Conservation (phyloP, 1,140 invertebrate species). For the Aplysia californica region DNA sequence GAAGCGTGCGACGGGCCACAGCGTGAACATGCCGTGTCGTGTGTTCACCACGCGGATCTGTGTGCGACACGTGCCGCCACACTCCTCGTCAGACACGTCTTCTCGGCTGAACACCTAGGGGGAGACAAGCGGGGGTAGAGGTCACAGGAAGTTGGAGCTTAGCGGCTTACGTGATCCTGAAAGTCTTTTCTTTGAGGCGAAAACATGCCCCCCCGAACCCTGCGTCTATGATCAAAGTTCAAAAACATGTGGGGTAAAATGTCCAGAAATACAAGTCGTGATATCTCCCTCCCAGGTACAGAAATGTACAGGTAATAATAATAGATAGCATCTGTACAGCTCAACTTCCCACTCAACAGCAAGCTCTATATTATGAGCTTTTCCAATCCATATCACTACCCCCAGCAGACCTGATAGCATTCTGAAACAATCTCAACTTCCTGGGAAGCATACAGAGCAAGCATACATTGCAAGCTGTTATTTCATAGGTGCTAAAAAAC, state of each 20-base stretch:
- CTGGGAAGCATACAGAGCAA: neutral
- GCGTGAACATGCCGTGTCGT: constrained; percentile 54
- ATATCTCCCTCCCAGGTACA: neutral
- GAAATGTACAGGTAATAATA: neutral
- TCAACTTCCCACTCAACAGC: too few relatives aligned
- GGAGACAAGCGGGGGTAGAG: neutral
- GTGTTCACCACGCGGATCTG: constrained; percentile 60
- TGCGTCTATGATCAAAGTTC: neutral
- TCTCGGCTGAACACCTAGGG: constrained; percentile 58
- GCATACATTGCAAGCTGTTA: neutral
- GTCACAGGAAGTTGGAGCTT: too few relatives aligned
- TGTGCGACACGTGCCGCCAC: neutral
- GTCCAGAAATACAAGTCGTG: neutral
- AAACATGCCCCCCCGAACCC: neutral
- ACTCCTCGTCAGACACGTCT: constrained; percentile 50
- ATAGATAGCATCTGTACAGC: neutral
- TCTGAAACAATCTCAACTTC: too few relatives aligned
- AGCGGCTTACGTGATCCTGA: too few relatives aligned
- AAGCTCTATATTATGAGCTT: neutral
- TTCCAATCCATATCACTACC: neutral
- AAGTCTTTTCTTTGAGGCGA: neutral
- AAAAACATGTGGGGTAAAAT: neutral
- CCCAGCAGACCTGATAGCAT: too few relatives aligned
- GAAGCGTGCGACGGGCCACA: constrained; percentile 97
- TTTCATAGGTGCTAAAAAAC: too few relatives aligned